Evolutionary conservation across 2,888 invertebrate genomes (phyloP).

Genomic region (Ichneumoninae sp.): DNA sequence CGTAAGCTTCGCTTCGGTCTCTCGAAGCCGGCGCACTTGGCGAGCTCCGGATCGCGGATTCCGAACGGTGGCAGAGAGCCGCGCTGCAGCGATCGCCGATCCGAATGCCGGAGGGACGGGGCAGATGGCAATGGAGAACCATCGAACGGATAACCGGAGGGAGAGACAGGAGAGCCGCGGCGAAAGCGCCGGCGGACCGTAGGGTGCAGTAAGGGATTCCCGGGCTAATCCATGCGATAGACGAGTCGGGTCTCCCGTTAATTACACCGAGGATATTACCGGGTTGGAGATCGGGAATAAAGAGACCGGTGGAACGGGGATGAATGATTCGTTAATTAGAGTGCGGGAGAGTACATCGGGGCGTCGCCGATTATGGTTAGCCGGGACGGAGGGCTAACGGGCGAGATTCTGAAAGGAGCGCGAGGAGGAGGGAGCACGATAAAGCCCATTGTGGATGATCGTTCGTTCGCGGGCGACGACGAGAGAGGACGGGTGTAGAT

Average conservation of each 20-base stretch:
- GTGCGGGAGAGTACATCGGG: constrained; percentile 68
- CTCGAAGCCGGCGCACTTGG: constrained; percentile 52
- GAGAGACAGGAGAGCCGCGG: neutral
- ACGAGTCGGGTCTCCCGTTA: constrained; percentile 55
- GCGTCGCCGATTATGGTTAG: constrained; percentile 44
- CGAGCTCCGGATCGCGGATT: constrained; percentile 31
- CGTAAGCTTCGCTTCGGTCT: neutral
- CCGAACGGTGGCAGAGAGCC: constrained; percentile 24
- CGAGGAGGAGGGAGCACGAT: constrained; percentile 75
- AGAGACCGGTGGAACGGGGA: constrained; percentile 66
- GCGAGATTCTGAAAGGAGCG: constrained; percentile 73
- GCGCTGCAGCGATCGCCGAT: constrained; percentile 4
- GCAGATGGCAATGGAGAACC: constrained; percentile 4
- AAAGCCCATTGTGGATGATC: constrained; percentile 80
- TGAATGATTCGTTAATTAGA: constrained; percentile 83
- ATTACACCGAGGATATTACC: constrained; percentile 51
- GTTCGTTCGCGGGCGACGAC: constrained; percentile 75
- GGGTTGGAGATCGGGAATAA: constrained; percentile 12
- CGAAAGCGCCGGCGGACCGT: neutral
- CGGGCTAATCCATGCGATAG: constrained; percentile 49
- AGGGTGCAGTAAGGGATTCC: constrained; percentile 42
- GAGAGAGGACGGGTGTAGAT: constrained; percentile 20
- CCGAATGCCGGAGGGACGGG: constrained; percentile 36
- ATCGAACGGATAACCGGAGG: neutral
- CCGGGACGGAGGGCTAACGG: constrained; percentile 40